Evolutionary conservation across 2,797 vertebrate genomes (phyloP), one percentile per base, ranked within the genome.

Genomic region (Hyperoplus lanceolatus): DNA sequence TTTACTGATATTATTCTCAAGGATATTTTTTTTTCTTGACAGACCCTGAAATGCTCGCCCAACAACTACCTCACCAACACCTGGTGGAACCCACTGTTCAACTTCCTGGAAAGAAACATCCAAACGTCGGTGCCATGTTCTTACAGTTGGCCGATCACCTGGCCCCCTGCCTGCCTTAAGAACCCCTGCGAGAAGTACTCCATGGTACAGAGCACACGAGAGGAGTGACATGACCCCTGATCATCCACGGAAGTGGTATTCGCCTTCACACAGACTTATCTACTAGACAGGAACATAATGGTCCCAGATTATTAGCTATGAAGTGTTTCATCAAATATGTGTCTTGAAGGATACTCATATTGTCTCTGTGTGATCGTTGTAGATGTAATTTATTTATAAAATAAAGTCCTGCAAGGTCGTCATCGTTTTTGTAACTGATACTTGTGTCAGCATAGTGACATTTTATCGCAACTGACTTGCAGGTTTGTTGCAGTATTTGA

Each of bases 61-160:
- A 96, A 97, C 92, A 99, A 98, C 91, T 98, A 98, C 93, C 96
- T 99, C 88, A 98, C 97, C 88, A 96, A 97, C 94, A 96, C 96
- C 0, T 99, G 98, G 98, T 99, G 98, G 98, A 99, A 97, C 90
- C 98, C 98, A 1, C 91, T 98, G 82, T 99, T 99, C 90, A 96
- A 96, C 93, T 98, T 99, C 86, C 95, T 99, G 4, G 98, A 99
- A 95, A 97, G 96, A 91, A 99, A 99, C 0, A 95, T 99, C 48
- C 97, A 98, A 84, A 96, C 95, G 5, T 92, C 97, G 8, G 95
- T 99, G 86, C 97, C 98, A 12, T 98, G 97, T 80, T 96, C 96
- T 48, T 99, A 97, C 92, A 96, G 96, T 59, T 99, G 97, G 97
- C 98, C 98, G 0, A 88, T 98, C 75, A 96, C 96, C 81, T 99